phyloP scores from a whole-genome alignment of 1,140 invertebrate genomes.

The Octopus sinensis region DNA sequence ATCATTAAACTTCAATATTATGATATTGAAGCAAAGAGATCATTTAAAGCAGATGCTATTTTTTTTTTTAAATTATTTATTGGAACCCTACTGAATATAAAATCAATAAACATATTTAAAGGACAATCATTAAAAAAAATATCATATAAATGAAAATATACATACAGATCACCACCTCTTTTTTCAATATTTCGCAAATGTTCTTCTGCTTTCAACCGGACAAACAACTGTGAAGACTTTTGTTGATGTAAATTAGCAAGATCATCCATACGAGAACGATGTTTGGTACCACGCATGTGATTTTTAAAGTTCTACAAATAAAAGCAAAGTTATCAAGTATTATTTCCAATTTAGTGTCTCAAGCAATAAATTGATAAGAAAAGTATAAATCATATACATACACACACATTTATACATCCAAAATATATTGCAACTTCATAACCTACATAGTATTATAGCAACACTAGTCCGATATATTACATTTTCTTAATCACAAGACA shows the following conservation, averaged over 20 bases:
- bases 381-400: too few species aligned
- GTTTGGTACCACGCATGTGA: conserved; percentile 36
- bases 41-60: not conserved
- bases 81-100: not conserved
- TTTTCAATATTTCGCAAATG: conserved; percentile 39
- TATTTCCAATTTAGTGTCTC: too few species aligned
- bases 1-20: not conserved
- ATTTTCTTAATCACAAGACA: too few species aligned
- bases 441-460: too few species aligned
- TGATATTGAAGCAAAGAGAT: not conserved
- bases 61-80: not conserved
- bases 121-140: not conserved
- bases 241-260: conserved; percentile 30
- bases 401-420: too few species aligned
- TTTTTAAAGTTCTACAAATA: conserved; percentile 29
- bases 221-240: conserved; percentile 31
- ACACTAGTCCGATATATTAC: too few species aligned
- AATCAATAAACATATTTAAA: not conserved
- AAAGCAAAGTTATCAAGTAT: not conserved
- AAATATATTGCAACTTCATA: too few species aligned
- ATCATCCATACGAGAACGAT: conserved; percentile 33
- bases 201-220: conserved; percentile 38
- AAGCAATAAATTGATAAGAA: too few species aligned
- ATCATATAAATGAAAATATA: not conserved
- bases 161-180: conserved; percentile 16